Evolutionary conservation across 2,888 invertebrate genomes (phyloP), one percentile per base, ranked within the genome.

Genomic region (Dynastes hyllus): DNA sequence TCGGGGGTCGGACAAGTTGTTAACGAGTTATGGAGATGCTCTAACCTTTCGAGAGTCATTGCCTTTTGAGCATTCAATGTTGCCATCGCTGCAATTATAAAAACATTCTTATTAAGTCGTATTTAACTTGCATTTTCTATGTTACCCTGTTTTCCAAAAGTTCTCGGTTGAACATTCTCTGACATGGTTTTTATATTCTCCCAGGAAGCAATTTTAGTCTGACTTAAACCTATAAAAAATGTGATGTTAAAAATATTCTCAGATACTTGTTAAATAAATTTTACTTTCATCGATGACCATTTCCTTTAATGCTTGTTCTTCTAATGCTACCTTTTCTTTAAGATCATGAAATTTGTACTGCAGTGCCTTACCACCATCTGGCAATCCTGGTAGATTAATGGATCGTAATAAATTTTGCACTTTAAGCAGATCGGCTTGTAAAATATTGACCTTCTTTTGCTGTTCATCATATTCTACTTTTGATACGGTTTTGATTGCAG

Each of bases 11-110:
- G 96, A 50, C 94, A 92, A 0, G 92, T 91, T 61, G 91, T 91
- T 6, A 96, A 88, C 0, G 95, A 94, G 79, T 91, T 91, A 87
- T 96, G 95, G 40, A 96, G 88, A 84, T 92, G 92, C 82, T 94
- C 92, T 2, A 96, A 89, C 3, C 94, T 91, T 61, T 96, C 95
- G 77, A 94, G 88, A 2, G 95, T 96, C 40, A 95, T 85, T 8
- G 91, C 89, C 80, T 94, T 93, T 84, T 95, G 94, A 1, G 91
- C 91, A 85, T 93, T 91, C 83, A 93, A 93, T 0, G 93, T 95
- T 51, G 92, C 90, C 90, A 95, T 89, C 0, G 95, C 95, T 90
- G 87, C 78, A 81, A 86, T 58, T 27, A 58, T 9, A 22, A 5
- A 16, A 8, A 8, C 8, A 58, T 5, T 2, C 6, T n/a, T 5